phyloP scores from a whole-genome alignment of 1,140 invertebrate genomes.

The Papilio aristodemus region DNA sequence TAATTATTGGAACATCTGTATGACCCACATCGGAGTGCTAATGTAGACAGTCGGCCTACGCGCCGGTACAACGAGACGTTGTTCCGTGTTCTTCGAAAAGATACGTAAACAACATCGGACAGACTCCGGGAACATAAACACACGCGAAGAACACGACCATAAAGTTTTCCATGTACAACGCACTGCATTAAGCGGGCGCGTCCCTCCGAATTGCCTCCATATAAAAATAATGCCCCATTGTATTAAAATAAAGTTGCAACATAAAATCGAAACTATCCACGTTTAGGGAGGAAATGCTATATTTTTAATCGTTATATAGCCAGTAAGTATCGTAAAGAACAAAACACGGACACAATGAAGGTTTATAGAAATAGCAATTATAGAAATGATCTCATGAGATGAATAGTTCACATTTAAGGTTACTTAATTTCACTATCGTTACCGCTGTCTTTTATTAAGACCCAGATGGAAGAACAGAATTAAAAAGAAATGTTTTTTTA shows the following conservation, averaged over 20 bases:
- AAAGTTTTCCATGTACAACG: neutral
- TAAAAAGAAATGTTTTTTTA: too few species aligned
- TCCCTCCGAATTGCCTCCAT: constrained; percentile 10
- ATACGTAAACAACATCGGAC: constrained; percentile 44
- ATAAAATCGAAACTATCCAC: constrained; percentile 14
- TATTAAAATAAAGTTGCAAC: constrained; percentile 15
- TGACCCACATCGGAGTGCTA: constrained; percentile 47
- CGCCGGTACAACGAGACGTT: constrained; percentile 63
- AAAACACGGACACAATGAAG: constrained; percentile 5
- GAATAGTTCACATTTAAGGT: constrained; percentile 2
- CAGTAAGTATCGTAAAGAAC: constrained; percentile 1
- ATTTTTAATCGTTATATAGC: neutral
- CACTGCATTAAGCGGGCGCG: neutral
- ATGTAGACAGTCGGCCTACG: constrained; percentile 47
- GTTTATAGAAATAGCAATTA: constrained; percentile 8
- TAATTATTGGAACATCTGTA: constrained; percentile 53
- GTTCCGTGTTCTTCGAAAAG: constrained; percentile 52
- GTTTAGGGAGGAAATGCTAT: neutral
- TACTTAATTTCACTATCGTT: neutral
- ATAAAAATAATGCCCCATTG: constrained; percentile 18
- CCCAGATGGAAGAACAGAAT: too few species aligned
- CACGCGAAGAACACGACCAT: constrained; percentile 7
- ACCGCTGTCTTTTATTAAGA: neutral
- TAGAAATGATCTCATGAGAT: constrained; percentile 11
- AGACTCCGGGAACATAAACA: constrained; percentile 11